Conservation (phyloP, 2,113 vertebrate genomes). For the Callorhinus ursinus region DNA sequence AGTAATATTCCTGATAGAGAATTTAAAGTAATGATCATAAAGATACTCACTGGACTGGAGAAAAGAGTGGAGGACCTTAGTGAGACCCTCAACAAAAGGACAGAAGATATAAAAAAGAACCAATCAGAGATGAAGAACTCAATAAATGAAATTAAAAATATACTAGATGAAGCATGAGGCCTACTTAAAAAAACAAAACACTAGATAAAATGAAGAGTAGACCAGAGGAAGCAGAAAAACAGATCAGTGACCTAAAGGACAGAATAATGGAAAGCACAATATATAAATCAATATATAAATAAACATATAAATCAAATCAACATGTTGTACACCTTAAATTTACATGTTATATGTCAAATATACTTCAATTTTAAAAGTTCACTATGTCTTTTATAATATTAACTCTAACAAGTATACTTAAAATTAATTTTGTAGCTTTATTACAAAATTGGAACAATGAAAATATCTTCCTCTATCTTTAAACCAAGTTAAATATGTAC, state of each 20-base stretch:
- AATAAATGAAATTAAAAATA: neutral
- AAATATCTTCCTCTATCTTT: neutral
- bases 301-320: neutral
- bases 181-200: neutral
- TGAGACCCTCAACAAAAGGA: neutral
- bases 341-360: neutral
- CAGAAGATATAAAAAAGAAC: neutral
- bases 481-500: neutral
- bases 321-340: neutral
- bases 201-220: neutral
- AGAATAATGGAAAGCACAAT: neutral
- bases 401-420: neutral
- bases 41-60: neutral
- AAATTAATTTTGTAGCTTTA: conserved; percentile 19
- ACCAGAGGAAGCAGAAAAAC: neutral
- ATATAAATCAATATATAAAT: neutral
- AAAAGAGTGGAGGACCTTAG: neutral
- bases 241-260: neutral
- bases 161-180: neutral
- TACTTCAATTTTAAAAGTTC: neutral
- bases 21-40: neutral
- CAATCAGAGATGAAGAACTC: neutral
- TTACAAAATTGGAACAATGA: neutral
- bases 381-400: conserved; percentile 3
- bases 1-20: neutral